Percentiles rank a stretch among this genome's conserved stretches.
Conservation (phyloP, 2,797 vertebrate species). For the Florisuga fusca region DNA sequence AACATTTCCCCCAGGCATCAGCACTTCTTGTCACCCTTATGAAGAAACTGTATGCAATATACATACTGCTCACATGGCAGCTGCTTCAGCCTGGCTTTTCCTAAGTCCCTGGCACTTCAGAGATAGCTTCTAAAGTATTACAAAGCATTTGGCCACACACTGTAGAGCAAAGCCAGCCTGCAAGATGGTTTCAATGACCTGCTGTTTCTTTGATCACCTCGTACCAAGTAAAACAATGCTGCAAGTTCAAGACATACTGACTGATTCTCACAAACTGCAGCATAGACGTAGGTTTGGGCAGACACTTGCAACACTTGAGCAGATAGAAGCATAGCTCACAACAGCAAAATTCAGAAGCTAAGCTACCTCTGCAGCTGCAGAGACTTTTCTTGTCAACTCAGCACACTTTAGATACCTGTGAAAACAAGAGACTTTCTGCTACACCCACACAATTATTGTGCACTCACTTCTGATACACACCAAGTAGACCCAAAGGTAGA, state of each 20-base stretch:
- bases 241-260: not conserved
- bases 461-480: no score
- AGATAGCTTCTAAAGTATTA: not conserved
- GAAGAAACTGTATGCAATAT: not conserved
- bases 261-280: not conserved
- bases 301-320: not conserved
- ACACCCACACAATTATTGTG: rapidly evolving
- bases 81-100: not conserved
- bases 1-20: no score
- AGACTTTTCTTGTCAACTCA: not conserved
- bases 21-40: not conserved
- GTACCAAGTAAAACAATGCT: not conserved
- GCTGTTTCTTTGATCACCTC: not conserved
- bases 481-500: not conserved
- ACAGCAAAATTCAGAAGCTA: not conserved
- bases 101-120: not conserved
- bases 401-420: rapidly evolving
- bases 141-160: rapidly evolving
- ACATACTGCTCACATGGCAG: not conserved
- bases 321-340: not conserved
- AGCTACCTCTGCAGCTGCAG: not conserved
- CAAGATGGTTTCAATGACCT: not conserved
- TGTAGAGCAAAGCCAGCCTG: not conserved
- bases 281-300: not conserved
- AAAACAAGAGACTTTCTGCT: not conserved